Evolutionary conservation across 1,140 invertebrate species (phyloP), one percentile per base, ranked within the genome.

Genomic region (Drosophila azteca): DNA sequence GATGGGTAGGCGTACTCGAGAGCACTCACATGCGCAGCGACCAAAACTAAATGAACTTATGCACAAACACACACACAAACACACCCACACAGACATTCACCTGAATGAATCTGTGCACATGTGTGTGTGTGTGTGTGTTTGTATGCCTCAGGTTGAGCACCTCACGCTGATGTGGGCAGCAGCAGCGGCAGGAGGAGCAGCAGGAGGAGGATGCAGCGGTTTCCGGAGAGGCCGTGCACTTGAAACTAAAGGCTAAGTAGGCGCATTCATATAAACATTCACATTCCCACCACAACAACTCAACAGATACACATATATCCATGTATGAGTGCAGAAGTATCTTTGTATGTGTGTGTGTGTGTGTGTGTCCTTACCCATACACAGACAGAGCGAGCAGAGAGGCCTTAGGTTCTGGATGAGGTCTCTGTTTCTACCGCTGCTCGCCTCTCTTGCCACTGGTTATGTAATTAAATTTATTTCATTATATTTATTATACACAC

Each of bases 231-330:
- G 72, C 62, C 50, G 29, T 58, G 63, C 72, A 60, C 72, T 75
- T 76, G 72, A 67, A 76, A 75, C 62, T 76, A 54, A 75, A 75
- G 72, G 72, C 71, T 76, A 75, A 76, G 72, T 76, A 76, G 61
- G 62, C 49, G 62, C 54, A 61, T 67, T 76, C 64, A 59, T 44
- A 60, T 57, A 67, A 75, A 76, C 71, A 67, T 51, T 50, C 67
- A 49, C 54, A 31, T 45, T 60, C 35, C 31, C 31, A 51, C 31
- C 31, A 51, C 68, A 63, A 48, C 53, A 67, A 75, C 49, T 67
- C 71, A 46, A 44, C 53, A 39, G 20, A 55, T 55, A 20, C 17
- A 20, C 17, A 20, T 22, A 11, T 61, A 43, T 77, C 80, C 78
- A 72, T 78, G 63, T 79, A 48, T 35, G 17, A 35, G 35, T 46